Percentiles rank a stretch among this genome's conserved stretches.
Conservation (phyloP, 1,140 invertebrate species). For the Drosophila truncata region DNA sequence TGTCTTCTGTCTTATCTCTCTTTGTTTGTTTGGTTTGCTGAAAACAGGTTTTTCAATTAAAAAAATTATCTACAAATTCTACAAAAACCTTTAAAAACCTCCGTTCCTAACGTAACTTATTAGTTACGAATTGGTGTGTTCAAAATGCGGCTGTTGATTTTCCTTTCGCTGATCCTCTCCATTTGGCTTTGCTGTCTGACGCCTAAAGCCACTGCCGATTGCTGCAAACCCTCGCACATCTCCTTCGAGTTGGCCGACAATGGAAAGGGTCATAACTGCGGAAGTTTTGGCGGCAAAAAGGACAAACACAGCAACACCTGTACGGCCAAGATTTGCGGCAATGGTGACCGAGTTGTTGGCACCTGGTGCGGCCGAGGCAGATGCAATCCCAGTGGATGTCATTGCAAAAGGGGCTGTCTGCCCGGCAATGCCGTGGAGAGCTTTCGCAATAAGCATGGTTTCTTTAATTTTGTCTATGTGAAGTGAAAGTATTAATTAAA, state of each 20-base stretch:
- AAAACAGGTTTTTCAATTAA: conserved; percentile 7
- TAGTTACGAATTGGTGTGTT: not conserved
- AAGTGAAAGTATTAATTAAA: not conserved
- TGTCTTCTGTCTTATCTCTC: not conserved
- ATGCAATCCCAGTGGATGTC: conserved; percentile 41
- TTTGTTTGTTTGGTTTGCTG: not conserved
- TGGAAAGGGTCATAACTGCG: conserved; percentile 1
- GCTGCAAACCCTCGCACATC: conserved; percentile 42
- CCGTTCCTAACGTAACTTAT: too few relatives aligned
- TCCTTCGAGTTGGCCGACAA: conserved; percentile 28
- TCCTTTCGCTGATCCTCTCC: conserved; percentile 4
- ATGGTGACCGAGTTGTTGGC: conserved; percentile 26
- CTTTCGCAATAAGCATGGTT: conserved; percentile 38
- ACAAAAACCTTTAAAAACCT: not conserved
- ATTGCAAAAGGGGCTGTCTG: conserved; percentile 41
- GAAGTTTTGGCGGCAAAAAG: conserved; percentile 41
- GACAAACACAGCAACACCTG: conserved; percentile 22
- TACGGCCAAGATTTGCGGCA: conserved; percentile 43
- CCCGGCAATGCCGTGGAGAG: conserved; percentile 27
- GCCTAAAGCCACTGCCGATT: conserved; percentile 12
- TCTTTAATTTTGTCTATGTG: conserved; percentile 47
- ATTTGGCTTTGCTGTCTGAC: conserved; percentile 21
- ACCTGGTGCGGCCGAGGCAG: conserved; percentile 45
- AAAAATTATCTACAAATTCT: not conserved
- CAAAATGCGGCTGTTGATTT: conserved; percentile 11